phyloP scores from a whole-genome alignment of 92 coral and sea anemone species.

The Paramuricea clavata region DNA sequence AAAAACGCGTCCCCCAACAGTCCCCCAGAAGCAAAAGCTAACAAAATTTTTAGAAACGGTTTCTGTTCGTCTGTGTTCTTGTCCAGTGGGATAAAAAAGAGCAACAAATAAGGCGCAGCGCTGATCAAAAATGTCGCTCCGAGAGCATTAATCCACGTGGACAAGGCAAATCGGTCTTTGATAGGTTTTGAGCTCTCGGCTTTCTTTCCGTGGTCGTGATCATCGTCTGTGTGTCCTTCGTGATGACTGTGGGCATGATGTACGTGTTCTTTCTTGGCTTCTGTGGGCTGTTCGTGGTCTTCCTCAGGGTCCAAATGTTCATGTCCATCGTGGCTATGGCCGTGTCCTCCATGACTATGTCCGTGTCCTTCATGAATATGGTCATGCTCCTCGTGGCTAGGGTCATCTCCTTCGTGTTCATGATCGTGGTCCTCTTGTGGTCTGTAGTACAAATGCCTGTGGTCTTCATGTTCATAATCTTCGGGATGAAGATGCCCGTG shows the following conservation, averaged over 20 bases:
- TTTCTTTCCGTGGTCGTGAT: conserved; percentile 32
- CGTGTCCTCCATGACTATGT: conserved; percentile 11
- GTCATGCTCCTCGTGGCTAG: conserved; percentile 34
- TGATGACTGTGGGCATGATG: conserved; percentile 71
- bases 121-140: conserved; percentile 93
- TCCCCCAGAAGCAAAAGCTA: conserved; percentile 98
- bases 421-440: conserved; percentile 44
- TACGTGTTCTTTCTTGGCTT: not conserved
- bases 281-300: conserved; percentile 44
- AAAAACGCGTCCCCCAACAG: conserved; percentile 97
- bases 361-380: not conserved
- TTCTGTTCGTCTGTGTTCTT: conserved; percentile 92
- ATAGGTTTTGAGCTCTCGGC: conserved; percentile 28
- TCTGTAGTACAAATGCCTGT: conserved; percentile 52
- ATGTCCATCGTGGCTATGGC: conserved; percentile 60
- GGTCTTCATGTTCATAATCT: conserved; percentile 57
- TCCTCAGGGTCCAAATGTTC: conserved; percentile 49
- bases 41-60: conserved; percentile 85
- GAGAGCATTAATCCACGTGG: conserved; percentile 89
- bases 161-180: conserved; percentile 65
- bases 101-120: conserved; percentile 97
- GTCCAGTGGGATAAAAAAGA: conserved; percentile 93
- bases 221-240: no score
- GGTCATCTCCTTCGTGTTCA: conserved; percentile 45
- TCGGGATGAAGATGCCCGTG: conserved; percentile 43